Conservation (phyloP, 1,140 invertebrate species). For the Drosophila jambulina region DNA sequence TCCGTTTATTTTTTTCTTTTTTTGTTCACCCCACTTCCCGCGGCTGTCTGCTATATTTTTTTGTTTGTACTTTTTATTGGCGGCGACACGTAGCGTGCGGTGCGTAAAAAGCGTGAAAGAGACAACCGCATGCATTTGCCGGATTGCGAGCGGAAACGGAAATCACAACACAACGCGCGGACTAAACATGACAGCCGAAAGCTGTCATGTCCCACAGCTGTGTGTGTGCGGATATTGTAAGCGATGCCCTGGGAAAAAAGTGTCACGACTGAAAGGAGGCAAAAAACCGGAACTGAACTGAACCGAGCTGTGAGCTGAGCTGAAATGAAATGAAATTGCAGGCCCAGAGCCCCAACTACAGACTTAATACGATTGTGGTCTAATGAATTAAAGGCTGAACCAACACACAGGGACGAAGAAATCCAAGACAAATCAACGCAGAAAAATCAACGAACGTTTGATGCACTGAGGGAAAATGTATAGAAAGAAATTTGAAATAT, state of each 20-base stretch:
- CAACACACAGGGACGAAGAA: constrained; percentile 38
- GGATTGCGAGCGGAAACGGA: constrained; percentile 60
- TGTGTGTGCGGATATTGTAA: constrained; percentile 48
- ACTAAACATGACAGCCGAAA: constrained; percentile 66
- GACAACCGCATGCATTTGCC: constrained; percentile 54
- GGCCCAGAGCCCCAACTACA: constrained; percentile 48
- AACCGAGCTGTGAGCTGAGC: constrained; percentile 15
- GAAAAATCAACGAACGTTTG: constrained; percentile 35
- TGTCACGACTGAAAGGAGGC: constrained; percentile 43
- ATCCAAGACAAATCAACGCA: constrained; percentile 60
- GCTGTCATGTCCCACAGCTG: constrained; percentile 56
- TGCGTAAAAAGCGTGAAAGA: constrained; percentile 64
- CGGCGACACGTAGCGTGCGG: constrained; percentile 48
- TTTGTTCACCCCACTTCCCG: constrained; percentile 7
- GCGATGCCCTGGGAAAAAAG: constrained; percentile 54
- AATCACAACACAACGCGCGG: constrained; percentile 64
- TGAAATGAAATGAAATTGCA: constrained; percentile 57
- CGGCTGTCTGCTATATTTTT: constrained; percentile 34
- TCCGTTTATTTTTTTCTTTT: constrained; percentile 40
- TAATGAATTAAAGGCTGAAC: constrained; percentile 68
- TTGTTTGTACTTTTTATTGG: constrained; percentile 58
- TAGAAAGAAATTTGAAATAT: too few relatives aligned
- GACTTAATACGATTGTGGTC: constrained; percentile 66
- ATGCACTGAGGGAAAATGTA: constrained; percentile 19
- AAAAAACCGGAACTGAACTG: constrained; percentile 39